A percentile compares a stretch with the other conserved stretches of the same genome.
Conservation (phyloP, 2,888 invertebrate genomes). For the Leptinotarsa tumamoca region DNA sequence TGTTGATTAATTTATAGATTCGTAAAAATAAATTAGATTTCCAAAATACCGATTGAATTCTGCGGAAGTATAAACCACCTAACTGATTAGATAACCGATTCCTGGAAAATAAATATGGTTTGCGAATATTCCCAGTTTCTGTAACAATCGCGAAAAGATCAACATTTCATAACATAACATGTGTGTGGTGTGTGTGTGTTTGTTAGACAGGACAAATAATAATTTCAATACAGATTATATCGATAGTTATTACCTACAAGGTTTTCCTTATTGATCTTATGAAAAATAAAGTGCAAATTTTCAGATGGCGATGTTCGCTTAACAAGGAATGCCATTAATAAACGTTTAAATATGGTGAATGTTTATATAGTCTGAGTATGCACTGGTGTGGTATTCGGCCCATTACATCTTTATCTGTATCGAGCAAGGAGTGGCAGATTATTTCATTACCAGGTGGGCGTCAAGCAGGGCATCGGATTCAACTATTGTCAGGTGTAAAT, state of each 20-base stretch:
- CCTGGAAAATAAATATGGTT: too few relatives aligned
- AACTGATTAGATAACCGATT: too few relatives aligned
- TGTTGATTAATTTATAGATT: too few relatives aligned
- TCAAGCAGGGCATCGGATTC: slow-evolving; percentile 59
- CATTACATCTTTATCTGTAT: slow-evolving; percentile 66
- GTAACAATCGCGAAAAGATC: too few relatives aligned
- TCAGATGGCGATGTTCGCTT: slow-evolving; percentile 35
- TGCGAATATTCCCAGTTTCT: too few relatives aligned
- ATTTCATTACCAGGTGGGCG: slow-evolving; percentile 65
- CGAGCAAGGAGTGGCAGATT: slow-evolving; percentile 65
- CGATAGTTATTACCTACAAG: slow-evolving; percentile 29
- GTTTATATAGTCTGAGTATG: slow-evolving; percentile 46
- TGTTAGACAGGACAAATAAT: not conserved
- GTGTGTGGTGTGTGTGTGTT: not conserved
- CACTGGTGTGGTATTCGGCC: slow-evolving; percentile 59
- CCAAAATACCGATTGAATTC: too few relatives aligned
- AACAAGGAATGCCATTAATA: slow-evolving; percentile 55
- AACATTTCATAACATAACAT: too few relatives aligned
- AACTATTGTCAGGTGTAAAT: slow-evolving; percentile 19
- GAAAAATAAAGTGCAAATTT: slow-evolving; percentile 34
- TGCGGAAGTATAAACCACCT: too few relatives aligned
- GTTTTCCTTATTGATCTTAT: slow-evolving; percentile 25
- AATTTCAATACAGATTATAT: slow-evolving; percentile 22
- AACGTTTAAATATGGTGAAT: slow-evolving; percentile 57
- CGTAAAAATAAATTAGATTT: too few relatives aligned